These are phyloP conservation scores for Paradoxurus hermaphroditus DNA, from an alignment of 2,113 vertebrate genomes.

Conservation along the genomic window DNA sequence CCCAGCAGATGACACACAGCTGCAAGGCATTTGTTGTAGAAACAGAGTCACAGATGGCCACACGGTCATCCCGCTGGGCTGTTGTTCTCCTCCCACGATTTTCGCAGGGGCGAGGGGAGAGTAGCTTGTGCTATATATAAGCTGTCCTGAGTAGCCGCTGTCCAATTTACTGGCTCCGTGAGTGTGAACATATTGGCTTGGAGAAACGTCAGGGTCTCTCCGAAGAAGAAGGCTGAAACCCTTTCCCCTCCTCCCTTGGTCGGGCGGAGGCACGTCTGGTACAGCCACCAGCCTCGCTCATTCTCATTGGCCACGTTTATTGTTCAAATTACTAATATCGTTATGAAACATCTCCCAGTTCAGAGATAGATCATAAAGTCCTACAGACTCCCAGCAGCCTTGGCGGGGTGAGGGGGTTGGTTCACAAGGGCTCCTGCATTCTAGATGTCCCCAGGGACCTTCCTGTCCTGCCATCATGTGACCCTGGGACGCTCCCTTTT, in stretches of 20 bases:
- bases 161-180: background rate
- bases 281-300: fast-evolving
- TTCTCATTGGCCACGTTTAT: background rate
- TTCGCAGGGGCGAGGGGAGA: background rate
- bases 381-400: background rate
- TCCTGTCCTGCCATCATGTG: background rate
- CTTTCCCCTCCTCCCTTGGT: background rate
- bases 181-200: background rate
- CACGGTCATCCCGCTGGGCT: background rate
- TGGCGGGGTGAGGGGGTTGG: fast-evolving
- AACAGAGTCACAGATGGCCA: background rate
- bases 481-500: background rate
- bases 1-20: slow-evolving; percentile 26
- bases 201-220: background rate
- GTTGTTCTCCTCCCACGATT: background rate
- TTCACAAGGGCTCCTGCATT: background rate
- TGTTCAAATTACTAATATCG: background rate
- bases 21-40: background rate
- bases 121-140: slow-evolving; percentile 4
- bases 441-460: background rate
- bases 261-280: background rate
- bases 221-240: background rate
- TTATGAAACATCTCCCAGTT: background rate
- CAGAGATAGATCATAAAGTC: background rate
- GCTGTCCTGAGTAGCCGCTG: background rate